Base-by-base conservation (phyloP, 2,113 vertebrate species). In the Pelusios castaneus region DNA sequence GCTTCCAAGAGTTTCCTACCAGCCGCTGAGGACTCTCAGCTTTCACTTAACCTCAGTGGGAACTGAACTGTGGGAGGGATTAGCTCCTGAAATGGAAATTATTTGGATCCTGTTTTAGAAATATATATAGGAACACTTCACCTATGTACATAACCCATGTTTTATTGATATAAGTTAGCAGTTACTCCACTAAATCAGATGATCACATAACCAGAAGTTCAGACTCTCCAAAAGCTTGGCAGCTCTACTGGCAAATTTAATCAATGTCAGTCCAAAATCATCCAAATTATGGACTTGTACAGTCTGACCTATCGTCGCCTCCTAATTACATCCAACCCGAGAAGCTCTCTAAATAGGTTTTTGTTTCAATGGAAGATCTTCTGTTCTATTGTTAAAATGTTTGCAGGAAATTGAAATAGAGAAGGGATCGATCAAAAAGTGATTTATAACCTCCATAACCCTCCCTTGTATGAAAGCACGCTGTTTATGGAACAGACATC, bases 231-330 rank as follows among this genome's bases (percentile, higher is more conserved):
- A 95, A 51, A 90, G 86, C 24, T 4, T 21, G 43, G 12, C 49
- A 45, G 77, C 92, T 94, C 41, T 81, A 21, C 25, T 88, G 80
- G 24, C 51, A 92, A 80, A 89, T 45, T 27, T 22, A 95, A 84
- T 91, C 92, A 79, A 34, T 10, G 43, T 89, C 70, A 96, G 94
- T 89, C 89, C 88, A 81, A 94, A 89, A 80, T 54, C 13, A 27
- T 2, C 91, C 91, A 86, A 79, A 90, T 79, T 29, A 88, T 1
- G 16, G 70, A 55, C 51, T 84, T 91, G 7, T 80, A 27, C 82
- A 78, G n/a, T 54, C 19, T 77, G 88, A 93, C 75, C 87, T 91
- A 90, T 91, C 87, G 82, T 96, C 41, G 13, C 83, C 90, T 91
- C 84, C 95, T 95, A 93, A 31, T 92, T 91, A 75, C 54, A 90